Evolutionary conservation across 1,140 invertebrate species (phyloP).

Genomic region (Galleria mellonella): DNA sequence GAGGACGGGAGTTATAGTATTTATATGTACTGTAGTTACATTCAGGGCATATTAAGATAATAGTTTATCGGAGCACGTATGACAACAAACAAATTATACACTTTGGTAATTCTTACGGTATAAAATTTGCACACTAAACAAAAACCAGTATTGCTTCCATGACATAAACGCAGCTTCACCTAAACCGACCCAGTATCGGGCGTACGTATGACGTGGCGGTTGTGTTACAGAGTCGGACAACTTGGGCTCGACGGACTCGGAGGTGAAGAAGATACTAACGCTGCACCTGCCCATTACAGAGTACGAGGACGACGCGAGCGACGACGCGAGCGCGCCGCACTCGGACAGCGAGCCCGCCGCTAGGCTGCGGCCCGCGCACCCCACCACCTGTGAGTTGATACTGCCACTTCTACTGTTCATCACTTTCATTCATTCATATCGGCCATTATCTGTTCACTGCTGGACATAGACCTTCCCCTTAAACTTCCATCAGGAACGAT

Average conservation of each 20-base stretch:
- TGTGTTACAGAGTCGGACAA: slow-evolving; percentile 87
- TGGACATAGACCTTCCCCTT: too few relatives aligned
- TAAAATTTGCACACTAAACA: too few relatives aligned
- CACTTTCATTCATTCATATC: too few relatives aligned
- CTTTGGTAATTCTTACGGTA: too few relatives aligned
- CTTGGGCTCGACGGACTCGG: slow-evolving; percentile 89
- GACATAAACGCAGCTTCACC: slow-evolving; percentile 1
- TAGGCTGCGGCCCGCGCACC: slow-evolving; percentile 56
- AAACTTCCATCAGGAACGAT: not conserved
- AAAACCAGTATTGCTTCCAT: not conserved
- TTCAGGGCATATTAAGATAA: too few relatives aligned
- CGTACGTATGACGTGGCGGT: slow-evolving; percentile 2
- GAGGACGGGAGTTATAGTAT: too few relatives aligned
- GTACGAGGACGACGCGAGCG: slow-evolving; percentile 87
- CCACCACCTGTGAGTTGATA: slow-evolving; percentile 72
- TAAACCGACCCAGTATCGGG: not conserved
- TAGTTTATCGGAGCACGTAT: too few relatives aligned
- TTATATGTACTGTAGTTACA: too few relatives aligned
- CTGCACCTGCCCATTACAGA: slow-evolving; percentile 92
- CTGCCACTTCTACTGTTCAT: too few relatives aligned
- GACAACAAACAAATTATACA: too few relatives aligned
- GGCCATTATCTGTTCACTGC: too few relatives aligned
- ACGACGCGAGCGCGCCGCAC: slow-evolving; percentile 82
- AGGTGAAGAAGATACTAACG: slow-evolving; percentile 91
- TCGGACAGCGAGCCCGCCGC: slow-evolving; percentile 80